A percentile compares a stretch with the other conserved stretches of the same genome.
phyloP scores from a whole-genome alignment of 2,113 vertebrate genomes.

The Corythornis madagascariensis region DNA sequence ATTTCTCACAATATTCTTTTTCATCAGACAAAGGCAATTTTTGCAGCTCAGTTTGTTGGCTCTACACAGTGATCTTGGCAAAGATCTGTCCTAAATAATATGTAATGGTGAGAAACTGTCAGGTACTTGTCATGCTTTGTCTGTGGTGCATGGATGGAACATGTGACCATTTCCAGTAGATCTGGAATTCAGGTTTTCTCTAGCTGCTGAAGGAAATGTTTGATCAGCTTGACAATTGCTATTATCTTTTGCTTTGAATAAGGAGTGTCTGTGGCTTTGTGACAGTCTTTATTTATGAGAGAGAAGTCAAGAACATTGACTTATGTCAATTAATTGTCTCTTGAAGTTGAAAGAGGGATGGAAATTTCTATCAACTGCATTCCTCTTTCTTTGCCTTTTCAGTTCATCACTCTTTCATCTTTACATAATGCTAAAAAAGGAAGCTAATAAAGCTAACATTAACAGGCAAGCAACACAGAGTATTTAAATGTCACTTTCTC shows the following conservation, averaged over 20 bases:
- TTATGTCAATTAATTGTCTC: not conserved
- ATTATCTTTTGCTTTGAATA: not conserved
- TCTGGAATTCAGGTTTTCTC: not conserved
- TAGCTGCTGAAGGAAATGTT: not conserved
- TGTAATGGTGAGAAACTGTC: not conserved
- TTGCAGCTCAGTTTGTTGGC: not conserved
- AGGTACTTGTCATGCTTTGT: not conserved
- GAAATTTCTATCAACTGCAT: constrained; percentile 13
- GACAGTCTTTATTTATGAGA: not conserved
- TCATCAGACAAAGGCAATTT: not conserved
- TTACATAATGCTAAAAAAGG: constrained; percentile 21
- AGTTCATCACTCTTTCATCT: not conserved
- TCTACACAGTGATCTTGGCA: fast-evolving
- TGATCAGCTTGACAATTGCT: not conserved
- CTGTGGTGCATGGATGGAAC: not conserved
- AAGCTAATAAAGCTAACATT: constrained; percentile 44
- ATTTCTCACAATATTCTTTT: not conserved
- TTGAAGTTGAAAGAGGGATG: not conserved
- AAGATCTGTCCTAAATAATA: not conserved
- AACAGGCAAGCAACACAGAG: constrained; percentile 48
- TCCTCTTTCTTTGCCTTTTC: constrained; percentile 6
- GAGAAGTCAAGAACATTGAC: not conserved
- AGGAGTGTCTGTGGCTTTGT: not conserved
- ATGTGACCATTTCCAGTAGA: not conserved
- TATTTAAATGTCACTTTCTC: constrained; percentile 56